A percentile compares a stretch with the other conserved stretches of the same genome.
phyloP scores from a whole-genome alignment of 2,888 invertebrate genomes.

The Apamea sordens region DNA sequence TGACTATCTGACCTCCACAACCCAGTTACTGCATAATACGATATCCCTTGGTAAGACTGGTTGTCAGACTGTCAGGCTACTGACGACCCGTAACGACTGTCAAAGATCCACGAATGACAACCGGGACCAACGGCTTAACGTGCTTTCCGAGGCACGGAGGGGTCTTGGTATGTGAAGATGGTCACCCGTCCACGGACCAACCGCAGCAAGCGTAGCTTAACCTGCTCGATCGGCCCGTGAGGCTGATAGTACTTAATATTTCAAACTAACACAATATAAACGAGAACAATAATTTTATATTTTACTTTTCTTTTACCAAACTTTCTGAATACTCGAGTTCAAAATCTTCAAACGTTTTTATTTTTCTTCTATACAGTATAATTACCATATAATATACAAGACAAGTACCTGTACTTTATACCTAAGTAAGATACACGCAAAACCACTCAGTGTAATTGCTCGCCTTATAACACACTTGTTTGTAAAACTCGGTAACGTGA shows the following conservation, averaged over 20 bases:
- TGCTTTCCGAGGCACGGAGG: too few relatives aligned
- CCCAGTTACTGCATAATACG: too few relatives aligned
- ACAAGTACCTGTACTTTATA: conserved; percentile 40
- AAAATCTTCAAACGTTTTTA: conserved; percentile 70
- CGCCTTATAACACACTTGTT: conserved; percentile 55
- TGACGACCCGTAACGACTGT: too few relatives aligned
- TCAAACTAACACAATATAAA: conserved; percentile 56
- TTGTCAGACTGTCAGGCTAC: too few relatives aligned
- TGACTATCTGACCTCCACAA: too few relatives aligned
- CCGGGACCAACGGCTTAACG: too few relatives aligned
- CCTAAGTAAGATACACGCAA: conserved; percentile 61
- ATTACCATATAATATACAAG: conserved; percentile 66
- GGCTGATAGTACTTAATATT: not conserved
- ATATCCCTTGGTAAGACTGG: too few relatives aligned
- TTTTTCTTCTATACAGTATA: conserved; percentile 64
- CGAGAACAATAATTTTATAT: conserved; percentile 74
- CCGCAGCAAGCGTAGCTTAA: too few relatives aligned
- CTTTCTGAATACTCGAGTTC: conserved; percentile 67
- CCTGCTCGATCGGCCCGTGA: too few relatives aligned
- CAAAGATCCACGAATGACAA: too few relatives aligned
- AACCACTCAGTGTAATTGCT: conserved; percentile 68
- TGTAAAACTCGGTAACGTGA: conserved; percentile 46
- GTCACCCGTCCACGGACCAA: too few relatives aligned
- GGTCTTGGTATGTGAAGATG: too few relatives aligned
- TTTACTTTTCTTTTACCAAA: conserved; percentile 76